These are phyloP conservation scores for Orussus abietinus DNA, from an alignment of 1,140 invertebrate genomes.

Conservation along the genomic window DNA sequence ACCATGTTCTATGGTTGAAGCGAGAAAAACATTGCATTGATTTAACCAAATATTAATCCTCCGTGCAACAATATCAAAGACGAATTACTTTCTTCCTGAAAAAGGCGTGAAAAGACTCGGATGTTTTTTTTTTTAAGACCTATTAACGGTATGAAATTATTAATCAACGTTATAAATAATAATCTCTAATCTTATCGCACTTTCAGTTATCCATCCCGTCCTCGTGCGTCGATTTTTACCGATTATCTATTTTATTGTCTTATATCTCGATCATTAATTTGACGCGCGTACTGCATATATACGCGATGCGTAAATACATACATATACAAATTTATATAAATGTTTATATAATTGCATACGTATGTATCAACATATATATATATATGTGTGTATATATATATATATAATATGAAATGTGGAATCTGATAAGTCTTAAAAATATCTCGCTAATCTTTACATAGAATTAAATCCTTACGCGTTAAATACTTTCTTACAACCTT, in stretches of 20 bases:
- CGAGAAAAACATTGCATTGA: too few species aligned
- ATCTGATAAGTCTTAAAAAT: constrained; percentile 51
- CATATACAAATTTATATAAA: constrained; percentile 13
- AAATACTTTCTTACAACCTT: constrained; percentile 54
- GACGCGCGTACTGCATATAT: constrained; percentile 7
- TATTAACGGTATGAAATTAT: too few species aligned
- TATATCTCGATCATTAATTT: background rate
- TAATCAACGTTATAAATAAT: too few species aligned
- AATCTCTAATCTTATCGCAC: too few species aligned
- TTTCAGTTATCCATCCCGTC: too few species aligned
- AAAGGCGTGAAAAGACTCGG: too few species aligned
- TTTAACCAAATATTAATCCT: too few species aligned
- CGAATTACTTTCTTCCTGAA: too few species aligned
- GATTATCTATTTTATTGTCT: background rate
- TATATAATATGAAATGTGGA: constrained; percentile 45
- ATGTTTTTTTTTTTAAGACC: too few species aligned
- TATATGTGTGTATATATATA: constrained; percentile 20
- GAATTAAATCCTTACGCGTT: constrained; percentile 39
- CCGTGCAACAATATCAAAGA: too few species aligned
- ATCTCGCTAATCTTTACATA: constrained; percentile 43
- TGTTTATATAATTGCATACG: constrained; percentile 2
- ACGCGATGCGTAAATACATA: constrained; percentile 16
- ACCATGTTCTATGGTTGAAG: too few species aligned
- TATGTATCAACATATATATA: constrained; percentile 19
- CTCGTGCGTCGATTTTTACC: too few species aligned